A percentile compares a stretch with the other conserved stretches of the same genome.
Evolutionary conservation across 2,113 vertebrate genomes (phyloP).

Genomic region (Setophaga coronata): DNA sequence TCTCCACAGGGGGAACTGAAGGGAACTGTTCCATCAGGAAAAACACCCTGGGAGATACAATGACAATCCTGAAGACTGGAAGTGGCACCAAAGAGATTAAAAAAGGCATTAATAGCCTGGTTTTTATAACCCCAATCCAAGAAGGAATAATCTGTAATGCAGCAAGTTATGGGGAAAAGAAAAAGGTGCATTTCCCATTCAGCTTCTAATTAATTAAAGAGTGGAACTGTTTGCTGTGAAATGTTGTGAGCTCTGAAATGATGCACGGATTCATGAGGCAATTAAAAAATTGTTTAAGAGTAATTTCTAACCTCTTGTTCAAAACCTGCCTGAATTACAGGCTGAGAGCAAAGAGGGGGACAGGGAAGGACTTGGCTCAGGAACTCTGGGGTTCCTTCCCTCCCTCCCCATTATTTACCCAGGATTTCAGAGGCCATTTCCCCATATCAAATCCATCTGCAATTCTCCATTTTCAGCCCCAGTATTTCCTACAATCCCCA

Average conservation of each 20-base stretch:
- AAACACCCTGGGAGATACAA: background rate
- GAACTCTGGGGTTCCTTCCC: too few relatives aligned
- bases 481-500: background rate
- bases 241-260: background rate
- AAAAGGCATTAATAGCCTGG: background rate
- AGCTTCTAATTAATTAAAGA: background rate
- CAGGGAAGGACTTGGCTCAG: background rate
- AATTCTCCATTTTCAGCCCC: background rate
- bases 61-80: background rate
- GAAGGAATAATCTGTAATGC: background rate
- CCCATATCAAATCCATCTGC: background rate
- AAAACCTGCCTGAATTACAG: background rate
- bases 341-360: background rate
- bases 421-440: background rate
- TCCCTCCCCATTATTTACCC: background rate
- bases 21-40: background rate
- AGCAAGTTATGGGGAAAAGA: background rate
- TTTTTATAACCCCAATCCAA: background rate
- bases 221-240: background rate
- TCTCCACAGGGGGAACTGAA: background rate
- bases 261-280: background rate
- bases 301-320: background rate
- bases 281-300: background rate
- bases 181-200: background rate
- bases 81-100: background rate